Evolutionary conservation across 2,113 vertebrate species (phyloP).

Genomic region (Rattus rattus): DNA sequence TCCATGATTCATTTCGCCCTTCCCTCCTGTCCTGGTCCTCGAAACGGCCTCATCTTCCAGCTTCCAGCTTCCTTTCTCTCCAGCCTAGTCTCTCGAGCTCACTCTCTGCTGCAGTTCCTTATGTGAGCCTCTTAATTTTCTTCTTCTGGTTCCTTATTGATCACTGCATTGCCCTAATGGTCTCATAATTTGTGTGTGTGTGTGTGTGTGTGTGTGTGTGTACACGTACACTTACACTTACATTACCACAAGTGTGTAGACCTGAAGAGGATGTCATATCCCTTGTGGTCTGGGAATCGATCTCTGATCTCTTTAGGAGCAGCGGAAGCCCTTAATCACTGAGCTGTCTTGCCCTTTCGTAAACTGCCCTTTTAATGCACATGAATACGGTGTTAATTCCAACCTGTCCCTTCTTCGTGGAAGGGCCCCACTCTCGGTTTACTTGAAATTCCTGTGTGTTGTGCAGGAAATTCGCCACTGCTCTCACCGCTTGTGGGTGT

Average conservation of each 20-base stretch:
- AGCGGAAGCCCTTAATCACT: neutral
- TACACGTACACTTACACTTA: neutral
- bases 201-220: neutral
- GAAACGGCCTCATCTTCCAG: neutral
- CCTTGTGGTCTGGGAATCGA: too few species aligned
- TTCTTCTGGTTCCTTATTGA: neutral
- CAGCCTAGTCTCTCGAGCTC: too few species aligned
- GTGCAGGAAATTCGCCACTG: neutral
- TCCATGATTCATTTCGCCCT: neutral
- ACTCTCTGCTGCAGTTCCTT: neutral
- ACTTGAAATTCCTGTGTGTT: neutral
- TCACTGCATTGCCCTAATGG: neutral
- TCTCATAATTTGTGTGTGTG: neutral
- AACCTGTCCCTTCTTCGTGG: neutral
- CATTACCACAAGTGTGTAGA: too few species aligned
- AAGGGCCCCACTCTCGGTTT: neutral
- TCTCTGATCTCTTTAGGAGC: neutral
- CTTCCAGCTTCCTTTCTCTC: too few species aligned
- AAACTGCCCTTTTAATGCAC: neutral
- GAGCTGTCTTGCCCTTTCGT: neutral
- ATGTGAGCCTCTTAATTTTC: neutral
- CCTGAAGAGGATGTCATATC: neutral
- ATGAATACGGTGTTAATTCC: neutral
- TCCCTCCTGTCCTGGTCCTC: fast-evolving
- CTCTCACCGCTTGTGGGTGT: neutral